Evolutionary conservation across 2,888 invertebrate genomes (phyloP).

Genomic region (Hydraecia micacea): DNA sequence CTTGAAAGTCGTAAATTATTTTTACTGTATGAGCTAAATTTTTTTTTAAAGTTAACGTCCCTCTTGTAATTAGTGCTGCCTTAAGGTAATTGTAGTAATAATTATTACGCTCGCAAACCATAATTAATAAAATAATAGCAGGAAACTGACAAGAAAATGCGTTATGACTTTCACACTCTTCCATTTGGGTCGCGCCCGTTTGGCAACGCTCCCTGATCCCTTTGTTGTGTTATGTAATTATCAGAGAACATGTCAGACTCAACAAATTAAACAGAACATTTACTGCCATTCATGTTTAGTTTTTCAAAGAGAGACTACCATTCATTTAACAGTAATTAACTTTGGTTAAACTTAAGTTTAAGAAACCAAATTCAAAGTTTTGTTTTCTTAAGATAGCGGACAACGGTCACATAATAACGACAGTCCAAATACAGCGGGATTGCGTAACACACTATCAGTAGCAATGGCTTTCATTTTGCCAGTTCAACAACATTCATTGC

Average conservation of each 20-base stretch:
- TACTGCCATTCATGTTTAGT: neutral
- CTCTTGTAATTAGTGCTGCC: neutral
- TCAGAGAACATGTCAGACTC: neutral
- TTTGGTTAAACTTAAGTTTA: no score
- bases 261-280: neutral
- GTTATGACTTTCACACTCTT: neutral
- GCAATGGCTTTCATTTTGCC: no score
- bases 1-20: conserved; percentile 15
- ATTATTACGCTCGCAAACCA: neutral
- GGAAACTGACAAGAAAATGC: neutral
- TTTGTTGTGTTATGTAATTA: neutral
- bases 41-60: neutral
- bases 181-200: no score
- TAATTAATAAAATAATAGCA: neutral
- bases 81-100: neutral
- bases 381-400: no score
- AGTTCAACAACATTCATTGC: no score
- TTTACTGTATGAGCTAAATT: neutral
- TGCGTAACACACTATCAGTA: no score
- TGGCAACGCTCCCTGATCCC: no score
- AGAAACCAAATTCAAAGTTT: no score
- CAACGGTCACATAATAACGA: no score
- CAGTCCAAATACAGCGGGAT: no score
- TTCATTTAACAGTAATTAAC: no score
- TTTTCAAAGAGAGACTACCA: no score